Evolutionary conservation across 64 coral and sea anemone genomes (phyloP).

Genomic region (Montipora foliosa): DNA sequence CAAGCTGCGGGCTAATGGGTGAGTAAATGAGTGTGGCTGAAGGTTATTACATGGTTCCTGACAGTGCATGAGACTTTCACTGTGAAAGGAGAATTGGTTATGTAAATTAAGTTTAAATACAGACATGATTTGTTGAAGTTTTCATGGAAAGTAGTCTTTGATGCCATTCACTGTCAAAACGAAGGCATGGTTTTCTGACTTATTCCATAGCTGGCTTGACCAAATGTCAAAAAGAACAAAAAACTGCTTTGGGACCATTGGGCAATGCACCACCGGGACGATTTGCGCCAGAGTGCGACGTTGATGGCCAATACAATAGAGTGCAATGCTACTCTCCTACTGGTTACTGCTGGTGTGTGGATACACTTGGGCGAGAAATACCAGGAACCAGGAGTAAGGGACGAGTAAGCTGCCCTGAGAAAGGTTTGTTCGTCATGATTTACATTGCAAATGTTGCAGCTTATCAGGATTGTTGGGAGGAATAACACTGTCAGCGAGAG

Average conservation of each 20-base stretch:
- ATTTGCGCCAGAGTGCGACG: slow-evolving; percentile 76
- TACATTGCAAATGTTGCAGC: neutral
- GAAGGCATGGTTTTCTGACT: neutral
- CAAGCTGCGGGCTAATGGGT: slow-evolving; percentile 68
- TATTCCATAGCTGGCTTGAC: slow-evolving; percentile 8
- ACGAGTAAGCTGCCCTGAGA: slow-evolving; percentile 21
- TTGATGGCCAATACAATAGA: slow-evolving; percentile 71
- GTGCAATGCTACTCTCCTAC: slow-evolving; percentile 75
- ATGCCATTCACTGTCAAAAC: neutral
- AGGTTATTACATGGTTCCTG: too few species aligned
- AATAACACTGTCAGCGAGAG: too few species aligned
- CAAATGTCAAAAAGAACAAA: slow-evolving; percentile 54
- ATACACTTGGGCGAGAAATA: slow-evolving; percentile 71
- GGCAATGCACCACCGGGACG: slow-evolving; percentile 60
- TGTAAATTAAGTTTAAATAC: too few species aligned
- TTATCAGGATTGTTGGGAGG: too few species aligned
- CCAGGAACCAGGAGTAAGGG: slow-evolving; percentile 71
- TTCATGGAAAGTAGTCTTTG: too few species aligned
- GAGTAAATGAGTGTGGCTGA: neutral
- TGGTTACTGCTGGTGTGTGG: slow-evolving; percentile 86
- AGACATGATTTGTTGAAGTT: too few species aligned
- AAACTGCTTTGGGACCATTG: slow-evolving; percentile 35
- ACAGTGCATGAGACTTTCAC: too few species aligned
- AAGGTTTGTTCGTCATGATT: slow-evolving; percentile 3
- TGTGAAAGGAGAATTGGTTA: too few species aligned